A percentile compares a stretch with the other conserved stretches of the same genome.
phyloP scores from a whole-genome alignment of 53 echinoderm and acorn worm species.

The Paelopatides confundens region DNA sequence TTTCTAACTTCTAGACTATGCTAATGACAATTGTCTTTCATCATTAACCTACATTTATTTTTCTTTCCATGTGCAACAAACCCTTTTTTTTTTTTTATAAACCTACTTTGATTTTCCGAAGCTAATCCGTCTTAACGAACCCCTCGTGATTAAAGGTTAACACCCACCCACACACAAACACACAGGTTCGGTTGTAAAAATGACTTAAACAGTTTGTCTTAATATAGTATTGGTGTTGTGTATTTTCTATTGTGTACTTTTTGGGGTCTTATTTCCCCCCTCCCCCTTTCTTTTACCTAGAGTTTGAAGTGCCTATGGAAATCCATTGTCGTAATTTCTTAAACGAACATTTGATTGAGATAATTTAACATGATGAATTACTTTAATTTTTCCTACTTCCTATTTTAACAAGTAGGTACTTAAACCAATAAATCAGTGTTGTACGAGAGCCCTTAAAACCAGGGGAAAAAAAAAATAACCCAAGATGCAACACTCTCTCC shows the following conservation, averaged over 20 bases:
- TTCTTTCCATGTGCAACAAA: too few species aligned
- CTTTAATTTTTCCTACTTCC: conserved; percentile 2
- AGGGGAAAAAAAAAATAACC: not conserved
- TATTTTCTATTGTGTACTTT: not conserved
- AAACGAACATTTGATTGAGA: conserved; percentile 23
- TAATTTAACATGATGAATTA: conserved; percentile 27
- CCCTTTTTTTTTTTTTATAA: not conserved
- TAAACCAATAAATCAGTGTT: conserved; percentile 34
- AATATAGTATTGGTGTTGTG: not conserved
- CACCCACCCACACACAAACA: not conserved
- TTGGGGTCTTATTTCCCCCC: conserved; percentile 16
- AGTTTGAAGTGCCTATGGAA: not conserved
- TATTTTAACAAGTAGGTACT: conserved; percentile 28
- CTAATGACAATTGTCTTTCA: not conserved
- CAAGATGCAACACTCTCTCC: conserved; percentile 8
- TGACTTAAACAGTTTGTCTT: conserved; percentile 3
- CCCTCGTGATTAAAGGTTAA: not conserved
- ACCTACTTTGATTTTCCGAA: not conserved
- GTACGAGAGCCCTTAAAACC: conserved; percentile 11
- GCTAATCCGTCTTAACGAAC: not conserved
- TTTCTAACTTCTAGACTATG: not conserved
- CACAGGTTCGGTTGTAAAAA: not conserved
- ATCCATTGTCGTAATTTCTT: conserved; percentile 17
- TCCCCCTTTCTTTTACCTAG: not conserved
- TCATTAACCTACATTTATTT: not conserved